These are phyloP conservation scores for Drosophila birchii DNA, from an alignment of 2,888 invertebrate genomes.

Conservation along the genomic window DNA sequence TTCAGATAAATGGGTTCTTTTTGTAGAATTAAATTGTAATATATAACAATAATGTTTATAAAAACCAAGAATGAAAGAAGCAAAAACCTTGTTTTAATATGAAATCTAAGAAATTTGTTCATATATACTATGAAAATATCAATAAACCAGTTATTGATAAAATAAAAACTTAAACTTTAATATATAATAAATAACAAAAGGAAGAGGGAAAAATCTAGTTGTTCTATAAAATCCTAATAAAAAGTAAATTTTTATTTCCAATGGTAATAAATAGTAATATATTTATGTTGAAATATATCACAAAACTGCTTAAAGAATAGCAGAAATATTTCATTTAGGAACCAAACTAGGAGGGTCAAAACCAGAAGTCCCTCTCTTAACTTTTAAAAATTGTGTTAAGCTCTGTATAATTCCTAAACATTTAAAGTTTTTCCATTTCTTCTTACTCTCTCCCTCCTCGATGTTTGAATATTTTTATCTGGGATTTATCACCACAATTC, in stretches of 20 bases:
- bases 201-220: neutral
- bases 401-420: neutral
- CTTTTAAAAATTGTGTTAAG: neutral
- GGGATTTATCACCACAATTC: conserved; percentile 8
- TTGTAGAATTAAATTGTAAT: too few relatives aligned
- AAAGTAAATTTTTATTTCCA: neutral
- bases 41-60: neutral
- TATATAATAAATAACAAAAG: neutral
- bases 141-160: neutral
- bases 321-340: neutral
- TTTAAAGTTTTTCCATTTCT: neutral
- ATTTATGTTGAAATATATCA: neutral
- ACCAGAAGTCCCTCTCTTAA: neutral
- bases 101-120: too few relatives aligned
- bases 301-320: neutral
- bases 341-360: neutral
- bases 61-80: too few relatives aligned
- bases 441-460: neutral
- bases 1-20: too few relatives aligned
- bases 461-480: conserved; percentile 2
- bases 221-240: neutral
- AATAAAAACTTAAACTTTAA: neutral
- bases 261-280: neutral
- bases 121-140: neutral
- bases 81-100: too few relatives aligned